phyloP scores from a whole-genome alignment of 2,797 vertebrate species.

The Gambusia yucatana region DNA sequence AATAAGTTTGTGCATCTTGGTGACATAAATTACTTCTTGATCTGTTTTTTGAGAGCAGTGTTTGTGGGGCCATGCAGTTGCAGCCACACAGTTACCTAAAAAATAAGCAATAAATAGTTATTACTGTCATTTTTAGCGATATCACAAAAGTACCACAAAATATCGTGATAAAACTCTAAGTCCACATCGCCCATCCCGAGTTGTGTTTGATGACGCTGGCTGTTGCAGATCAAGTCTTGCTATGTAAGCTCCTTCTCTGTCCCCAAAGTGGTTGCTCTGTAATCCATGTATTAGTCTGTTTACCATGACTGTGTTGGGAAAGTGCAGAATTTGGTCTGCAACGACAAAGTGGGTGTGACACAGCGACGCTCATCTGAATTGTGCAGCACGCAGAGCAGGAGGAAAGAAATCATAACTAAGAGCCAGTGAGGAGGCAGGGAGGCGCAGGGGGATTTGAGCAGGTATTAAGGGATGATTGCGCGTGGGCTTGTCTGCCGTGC shows the following conservation, averaged over 20 bases:
- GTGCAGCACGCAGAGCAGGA: conserved; percentile 62
- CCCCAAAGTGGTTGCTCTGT: conserved; percentile 27
- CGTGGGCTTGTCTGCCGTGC: conserved; percentile 75
- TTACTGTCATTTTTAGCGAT: no score
- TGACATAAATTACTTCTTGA: no score
- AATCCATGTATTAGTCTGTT: conserved; percentile 56
- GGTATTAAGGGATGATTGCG: conserved; percentile 84
- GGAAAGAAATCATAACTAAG: conserved; percentile 62
- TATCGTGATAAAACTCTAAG: no score
- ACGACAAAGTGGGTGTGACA: conserved; percentile 79
- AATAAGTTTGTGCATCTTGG: no score
- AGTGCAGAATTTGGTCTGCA: conserved; percentile 67
- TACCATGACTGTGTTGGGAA: conserved; percentile 55
- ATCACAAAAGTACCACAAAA: no score
- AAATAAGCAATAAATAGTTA: no score
- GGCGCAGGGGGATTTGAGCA: conserved; percentile 75
- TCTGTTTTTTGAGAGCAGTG: no score
- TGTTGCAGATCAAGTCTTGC: conserved; percentile 30
- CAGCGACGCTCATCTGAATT: conserved; percentile 54
- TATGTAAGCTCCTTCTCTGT: conserved; percentile 29
- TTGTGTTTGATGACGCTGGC: neutral
- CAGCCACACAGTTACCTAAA: no score
- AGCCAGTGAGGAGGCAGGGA: conserved; percentile 66
- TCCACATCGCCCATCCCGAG: no score
- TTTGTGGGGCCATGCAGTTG: no score